These are phyloP conservation scores for Echinarachnius parma DNA, from an alignment of 53 echinoderm and acorn worm species.

Conservation along the genomic window DNA sequence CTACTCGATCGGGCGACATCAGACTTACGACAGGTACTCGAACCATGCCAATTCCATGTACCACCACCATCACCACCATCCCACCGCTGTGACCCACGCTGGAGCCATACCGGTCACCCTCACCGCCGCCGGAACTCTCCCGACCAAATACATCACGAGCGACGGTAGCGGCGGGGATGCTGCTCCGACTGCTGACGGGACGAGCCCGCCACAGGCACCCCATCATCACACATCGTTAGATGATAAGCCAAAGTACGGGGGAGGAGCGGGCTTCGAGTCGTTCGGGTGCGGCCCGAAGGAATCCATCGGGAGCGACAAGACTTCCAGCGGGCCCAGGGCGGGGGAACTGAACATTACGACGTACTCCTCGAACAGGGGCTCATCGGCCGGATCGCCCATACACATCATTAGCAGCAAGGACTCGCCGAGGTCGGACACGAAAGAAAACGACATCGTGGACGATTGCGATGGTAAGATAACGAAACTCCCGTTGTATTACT, in stretches of 20 bases:
- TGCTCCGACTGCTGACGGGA: slow-evolving; percentile 21
- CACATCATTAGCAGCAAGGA: slow-evolving; percentile 15
- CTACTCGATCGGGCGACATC: slow-evolving; percentile 32
- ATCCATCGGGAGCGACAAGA: slow-evolving; percentile 1
- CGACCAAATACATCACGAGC: slow-evolving; percentile 32
- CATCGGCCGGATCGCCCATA: slow-evolving; percentile 22
- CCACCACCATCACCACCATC: slow-evolving; percentile 14
- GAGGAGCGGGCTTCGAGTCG: not conserved
- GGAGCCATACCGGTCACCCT: slow-evolving; percentile 24
- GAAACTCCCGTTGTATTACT: too few species aligned
- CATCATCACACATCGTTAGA: slow-evolving; percentile 23
- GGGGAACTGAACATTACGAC: slow-evolving; percentile 10
- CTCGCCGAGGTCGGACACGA: slow-evolving; percentile 19
- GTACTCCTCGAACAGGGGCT: slow-evolving; percentile 11
- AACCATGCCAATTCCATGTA: slow-evolving; percentile 33
- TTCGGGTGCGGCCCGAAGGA: slow-evolving; percentile 34
- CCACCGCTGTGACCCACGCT: slow-evolving; percentile 15
- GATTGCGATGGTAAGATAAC: slow-evolving; percentile 35
- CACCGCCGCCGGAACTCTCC: slow-evolving; percentile 33
- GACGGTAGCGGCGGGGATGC: not conserved
- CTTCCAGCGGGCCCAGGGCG: slow-evolving; percentile 5
- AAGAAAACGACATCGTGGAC: slow-evolving; percentile 32
- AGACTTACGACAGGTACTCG: slow-evolving; percentile 27
- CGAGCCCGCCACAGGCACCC: slow-evolving; percentile 9
- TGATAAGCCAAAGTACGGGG: slow-evolving; percentile 20